phyloP scores from a whole-genome alignment of 2,888 invertebrate species.

The Nematopogon swammerdamellus region DNA sequence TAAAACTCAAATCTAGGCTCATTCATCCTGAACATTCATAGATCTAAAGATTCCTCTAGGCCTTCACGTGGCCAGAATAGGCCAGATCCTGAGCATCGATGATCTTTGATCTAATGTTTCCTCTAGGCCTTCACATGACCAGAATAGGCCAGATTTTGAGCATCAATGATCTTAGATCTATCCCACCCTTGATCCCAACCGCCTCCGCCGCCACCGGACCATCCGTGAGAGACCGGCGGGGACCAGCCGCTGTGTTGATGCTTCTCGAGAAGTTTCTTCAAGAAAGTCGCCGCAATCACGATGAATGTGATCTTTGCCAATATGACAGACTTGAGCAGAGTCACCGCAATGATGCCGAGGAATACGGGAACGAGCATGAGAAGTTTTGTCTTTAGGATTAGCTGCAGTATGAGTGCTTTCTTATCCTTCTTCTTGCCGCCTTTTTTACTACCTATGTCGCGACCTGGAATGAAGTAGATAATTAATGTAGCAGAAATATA shows the following conservation, averaged over 20 bases:
- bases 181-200: neutral
- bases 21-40: too few relatives aligned
- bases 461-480: too few relatives aligned
- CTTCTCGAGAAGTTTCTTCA: constrained; percentile 40
- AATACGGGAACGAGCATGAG: constrained; percentile 63
- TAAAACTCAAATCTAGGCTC: too few relatives aligned
- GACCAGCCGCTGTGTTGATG: constrained; percentile 26
- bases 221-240: constrained; percentile 20
- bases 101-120: too few relatives aligned
- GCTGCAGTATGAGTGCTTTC: constrained; percentile 49
- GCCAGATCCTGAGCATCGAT: too few relatives aligned
- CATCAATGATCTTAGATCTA: constrained; percentile 17
- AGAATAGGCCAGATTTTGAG: constrained; percentile 36
- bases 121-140: constrained; percentile 35
- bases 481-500: too few relatives aligned
- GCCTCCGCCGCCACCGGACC: constrained; percentile 20
- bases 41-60: too few relatives aligned
- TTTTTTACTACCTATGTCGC: too few relatives aligned
- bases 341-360: constrained; percentile 63
- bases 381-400: constrained; percentile 64
- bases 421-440: constrained; percentile 65
- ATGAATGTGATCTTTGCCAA: constrained; percentile 73
- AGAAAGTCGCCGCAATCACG: constrained; percentile 31
- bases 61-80: constrained; percentile 37
- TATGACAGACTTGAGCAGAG: constrained; percentile 69